Evolutionary conservation across 2,797 vertebrate genomes (phyloP), one percentile per base, ranked within the genome.

Genomic region (Acanthurus leucopareius): DNA sequence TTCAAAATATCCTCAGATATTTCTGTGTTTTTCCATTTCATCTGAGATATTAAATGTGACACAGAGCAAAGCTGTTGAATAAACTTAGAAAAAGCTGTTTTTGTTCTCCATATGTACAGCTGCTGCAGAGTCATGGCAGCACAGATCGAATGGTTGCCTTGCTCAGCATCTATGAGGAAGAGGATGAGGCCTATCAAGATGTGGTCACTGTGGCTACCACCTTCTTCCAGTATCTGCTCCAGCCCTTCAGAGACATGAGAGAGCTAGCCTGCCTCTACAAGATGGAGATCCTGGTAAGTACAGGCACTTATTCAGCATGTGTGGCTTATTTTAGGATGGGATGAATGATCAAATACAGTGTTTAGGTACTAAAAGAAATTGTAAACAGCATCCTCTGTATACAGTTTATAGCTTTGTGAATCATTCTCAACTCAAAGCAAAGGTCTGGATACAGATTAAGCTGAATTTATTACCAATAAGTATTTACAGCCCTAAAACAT

Each of bases 211-310:
- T 92, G 66, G 97, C 97, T 75, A 99, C 97, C 7, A 91, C 89
- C 44, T 98, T 97, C 93, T 99, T 97, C 91, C 98, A 99, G 91
- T 97, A 97, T 88, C 96, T 98, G 79, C 92, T 99, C 79, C 96
- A 97, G 88, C 98, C 98, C 0, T 98, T 99, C 79, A 95, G 98
- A 88, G 97, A 98, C 90, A 97, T 97, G 97, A 93, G 98, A 64
- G 98, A 99, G 89, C 92, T 97, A 83, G 97, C 97, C 0, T 95
- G 96, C 1, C 95, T 97, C 67, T 97, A 96, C 92, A 98, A 96
- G 90, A 96, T 97, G 90, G 96, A 97, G 91, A 97, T 98, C 88
- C 92, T 97, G 96, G 98, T 99, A 95, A 86, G 59, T 65, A 61
- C 2, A 68, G 3, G 8, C 19, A 10, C 19, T 17, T 22, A 8